phyloP scores from a whole-genome alignment of 2,797 vertebrate genomes.

The Myiotriccus ornatus region DNA sequence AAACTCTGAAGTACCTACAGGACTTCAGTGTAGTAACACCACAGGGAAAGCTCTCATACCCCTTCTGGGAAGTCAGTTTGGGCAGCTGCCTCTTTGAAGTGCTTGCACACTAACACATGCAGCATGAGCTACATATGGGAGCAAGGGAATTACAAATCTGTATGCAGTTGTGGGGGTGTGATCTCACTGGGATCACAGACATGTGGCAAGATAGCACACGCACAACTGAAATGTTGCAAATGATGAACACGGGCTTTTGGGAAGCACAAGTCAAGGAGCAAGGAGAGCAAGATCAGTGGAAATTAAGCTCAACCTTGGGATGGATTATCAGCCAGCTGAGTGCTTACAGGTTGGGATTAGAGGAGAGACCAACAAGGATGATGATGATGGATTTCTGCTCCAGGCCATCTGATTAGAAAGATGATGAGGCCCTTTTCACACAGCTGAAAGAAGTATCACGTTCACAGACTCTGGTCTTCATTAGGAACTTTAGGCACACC shows the following conservation, averaged over 20 bases:
- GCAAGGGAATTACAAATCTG: neutral
- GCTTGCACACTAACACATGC: neutral
- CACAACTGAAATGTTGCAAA: neutral
- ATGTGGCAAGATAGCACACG: accelerated
- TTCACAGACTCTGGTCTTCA: neutral
- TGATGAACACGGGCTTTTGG: neutral
- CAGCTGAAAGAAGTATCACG: neutral
- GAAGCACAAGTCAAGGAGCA: neutral
- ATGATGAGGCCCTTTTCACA: neutral
- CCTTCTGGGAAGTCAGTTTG: neutral
- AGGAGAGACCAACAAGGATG: neutral
- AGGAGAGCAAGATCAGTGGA: accelerated
- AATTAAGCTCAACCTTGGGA: neutral
- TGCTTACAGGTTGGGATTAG: neutral
- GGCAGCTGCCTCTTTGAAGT: neutral
- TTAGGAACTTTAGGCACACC: neutral
- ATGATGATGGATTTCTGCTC: neutral
- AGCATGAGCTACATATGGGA: neutral
- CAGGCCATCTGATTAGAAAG: neutral
- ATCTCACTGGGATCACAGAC: neutral
- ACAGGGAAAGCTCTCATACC: neutral
- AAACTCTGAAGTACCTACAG: neutral
- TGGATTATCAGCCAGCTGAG: neutral
- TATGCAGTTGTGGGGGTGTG: neutral
- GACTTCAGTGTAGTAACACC: neutral